Evolutionary conservation across 2,113 vertebrate genomes (phyloP), one percentile per base, ranked within the genome.

Genomic region (Oceanodroma tethys): DNA sequence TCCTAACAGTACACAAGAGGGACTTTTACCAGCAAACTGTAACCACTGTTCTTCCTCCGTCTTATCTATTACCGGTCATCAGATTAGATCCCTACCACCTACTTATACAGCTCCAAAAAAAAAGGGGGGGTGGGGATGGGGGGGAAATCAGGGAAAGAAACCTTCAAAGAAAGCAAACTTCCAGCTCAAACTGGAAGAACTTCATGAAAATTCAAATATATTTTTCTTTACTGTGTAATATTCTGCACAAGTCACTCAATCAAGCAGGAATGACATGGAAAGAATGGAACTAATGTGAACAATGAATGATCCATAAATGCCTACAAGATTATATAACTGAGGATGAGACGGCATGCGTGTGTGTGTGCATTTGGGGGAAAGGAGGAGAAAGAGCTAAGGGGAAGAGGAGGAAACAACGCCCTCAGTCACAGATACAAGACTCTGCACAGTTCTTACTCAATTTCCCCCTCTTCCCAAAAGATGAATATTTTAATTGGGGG

Each of bases 251-350:
- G 53, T 40, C 67, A 59, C 56, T 87, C 85, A 95, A 79, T 92
- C 80, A 87, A 68, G 68, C 56, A 92, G 38, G 45, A 82, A 71
- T 62, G 73, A 93, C 88, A 91, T 0, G 30, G 85, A 70, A 95
- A 96, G 93, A 96, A 96, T 72, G 66, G 86, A 55, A 82, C 70
- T 84, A 59, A 68, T 14, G 16, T 0, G 36, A 96, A 96, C 81
- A 95, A 81, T 95, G 93, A 93, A 95, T 22, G 84, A 96, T 95
- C 94, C 94, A 86, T 67, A 95, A 95, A 91, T 12, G 68, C 71
- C 91, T 91, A 71, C 8, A 25, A 55, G 89, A 84, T 97, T 96
- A 96, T 15, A 21, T 94, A 97, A 96, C 60, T 21, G 56, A 76
- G 53, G 40, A 93, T 63, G 76, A 93, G 66, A 72, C 11, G 6